Base-by-base conservation (phyloP, 2,113 vertebrate species). In the Sialia sialis region DNA sequence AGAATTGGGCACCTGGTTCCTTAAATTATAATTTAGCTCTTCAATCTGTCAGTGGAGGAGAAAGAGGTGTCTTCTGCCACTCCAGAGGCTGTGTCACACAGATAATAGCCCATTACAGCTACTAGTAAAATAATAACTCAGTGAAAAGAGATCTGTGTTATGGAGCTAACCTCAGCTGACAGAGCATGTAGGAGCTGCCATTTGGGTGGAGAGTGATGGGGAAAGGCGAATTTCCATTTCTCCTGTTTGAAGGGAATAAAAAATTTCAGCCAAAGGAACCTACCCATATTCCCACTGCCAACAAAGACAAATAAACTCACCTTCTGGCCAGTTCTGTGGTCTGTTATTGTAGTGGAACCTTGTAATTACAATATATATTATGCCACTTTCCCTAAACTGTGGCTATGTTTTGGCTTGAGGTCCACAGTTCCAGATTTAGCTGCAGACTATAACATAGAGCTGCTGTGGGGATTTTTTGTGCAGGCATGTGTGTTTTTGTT, bases 1-100 rank as follows among this genome's bases (percentile, higher is more conserved):
- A 75, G 81, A 92, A 64, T 15, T 90, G 16, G 54, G 62, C 88
- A 90, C 78, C 82, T 88, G 32, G 75, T 90, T 86, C 55, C 63
- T 80, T 89, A 70, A 91, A 93, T 89, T 89, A 74, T 77, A 83
- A 86, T 92, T 89, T 63, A 76, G 48, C 44, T 87, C 58, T 94
- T 93, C 69, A 34, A 0, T 76, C 52, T 82, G 81, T 64, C 87
- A 82, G 44, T 8, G 7, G 66, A 79, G n/a, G 46, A 86, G 43
- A 90, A 87, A 62, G 32, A 44, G 11, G 49, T 56, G 52, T 80
- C 85, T 91, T 88, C 55, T 95, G 85, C 39, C 72, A 55, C 60
- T 92, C 36, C 60, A 88, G 64, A 92, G 79, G 21, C 34, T 80
- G 23, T 90, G 63, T 86, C 76, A 90, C 55, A 59, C 23, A 43